Conservation (phyloP, 92 coral and sea anemone species). For the Porites rus region DNA sequence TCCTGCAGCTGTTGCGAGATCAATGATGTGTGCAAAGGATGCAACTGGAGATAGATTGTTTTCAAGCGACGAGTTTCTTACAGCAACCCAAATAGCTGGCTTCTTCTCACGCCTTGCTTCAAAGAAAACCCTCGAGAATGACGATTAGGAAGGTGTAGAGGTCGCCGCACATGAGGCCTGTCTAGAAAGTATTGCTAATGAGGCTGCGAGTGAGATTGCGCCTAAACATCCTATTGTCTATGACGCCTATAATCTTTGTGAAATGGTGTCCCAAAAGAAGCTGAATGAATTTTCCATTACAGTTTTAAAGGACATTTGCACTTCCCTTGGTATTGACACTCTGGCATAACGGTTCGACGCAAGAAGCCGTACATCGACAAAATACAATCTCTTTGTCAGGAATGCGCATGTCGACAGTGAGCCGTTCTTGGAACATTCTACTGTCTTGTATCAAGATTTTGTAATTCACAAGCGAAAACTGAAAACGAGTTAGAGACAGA, state of each 20-base stretch:
- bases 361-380: slow-evolving; percentile 50
- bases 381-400: slow-evolving; percentile 47
- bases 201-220: slow-evolving; percentile 40
- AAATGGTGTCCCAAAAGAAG: not conserved
- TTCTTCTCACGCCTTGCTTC: no score
- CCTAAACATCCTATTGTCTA: slow-evolving; percentile 58
- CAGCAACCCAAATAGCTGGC: no score
- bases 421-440: not conserved
- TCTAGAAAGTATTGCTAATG: slow-evolving; percentile 3
- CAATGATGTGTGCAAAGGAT: slow-evolving; percentile 24
- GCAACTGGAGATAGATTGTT: no score
- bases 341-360: slow-evolving; percentile 38
- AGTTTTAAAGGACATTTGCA: slow-evolving; percentile 51
- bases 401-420: slow-evolving; percentile 39
- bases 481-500: slow-evolving; percentile 6
- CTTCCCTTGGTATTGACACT: slow-evolving; percentile 18
- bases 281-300: slow-evolving; percentile 44
- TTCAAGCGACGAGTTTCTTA: no score
- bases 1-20: slow-evolving; percentile 73
- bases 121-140: no score
- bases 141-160: slow-evolving; percentile 40
- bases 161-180: slow-evolving; percentile 15
- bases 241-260: not conserved
- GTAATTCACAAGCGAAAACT: no score
- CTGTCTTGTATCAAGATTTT: no score